Base-by-base conservation (phyloP, 2,113 vertebrate species). In the Phylloscopus trochilus region DNA sequence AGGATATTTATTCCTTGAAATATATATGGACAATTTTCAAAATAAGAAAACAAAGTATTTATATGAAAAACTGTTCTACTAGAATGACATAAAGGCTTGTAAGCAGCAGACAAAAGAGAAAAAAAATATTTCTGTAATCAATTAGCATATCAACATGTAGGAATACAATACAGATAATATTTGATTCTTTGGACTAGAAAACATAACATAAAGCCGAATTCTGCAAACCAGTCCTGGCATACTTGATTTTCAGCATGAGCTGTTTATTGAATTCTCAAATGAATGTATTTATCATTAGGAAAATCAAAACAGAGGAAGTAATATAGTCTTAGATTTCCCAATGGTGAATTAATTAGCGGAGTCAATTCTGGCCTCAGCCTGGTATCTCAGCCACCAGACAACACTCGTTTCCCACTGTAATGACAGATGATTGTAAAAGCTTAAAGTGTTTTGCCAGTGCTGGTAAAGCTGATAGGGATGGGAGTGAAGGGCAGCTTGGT, bases 301-400 rank as follows among this genome's bases (percentile, higher is more conserved):
- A 95, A 94, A 96, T 93, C 94, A 95, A 81, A 95, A 81, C 75
- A 92, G 70, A 95, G 81, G 67, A 95, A 96, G 78, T 74, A 93
- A 92, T 92, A 92, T 9, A 73, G 74, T 72, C 66, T 68, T 82
- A 93, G 91, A 95, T 92, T 94, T 92, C 91, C 94, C 89, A 84
- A 30, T 79, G 70, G 79, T 79, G 83, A 97, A 95, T 95, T 96
- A 89, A 93, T 97, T 92, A 96, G 69, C 1, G 0, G 74, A 93
- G 78, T 84, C 91, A 92, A 20, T 96, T 94, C 91, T 93, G 83
- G 46, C 47, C 58, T 89, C 81, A 58, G 84, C 62, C 84, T 68
- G 80, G 81, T 73, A 93, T 92, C 91, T 84, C 92, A 82, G 22
- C 69, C 93, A 94, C 76, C 89, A 90, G 86, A 63, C 76, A 90